Base-by-base conservation (phyloP, 2,888 invertebrate genomes). In the Platycheirus albimanus region DNA sequence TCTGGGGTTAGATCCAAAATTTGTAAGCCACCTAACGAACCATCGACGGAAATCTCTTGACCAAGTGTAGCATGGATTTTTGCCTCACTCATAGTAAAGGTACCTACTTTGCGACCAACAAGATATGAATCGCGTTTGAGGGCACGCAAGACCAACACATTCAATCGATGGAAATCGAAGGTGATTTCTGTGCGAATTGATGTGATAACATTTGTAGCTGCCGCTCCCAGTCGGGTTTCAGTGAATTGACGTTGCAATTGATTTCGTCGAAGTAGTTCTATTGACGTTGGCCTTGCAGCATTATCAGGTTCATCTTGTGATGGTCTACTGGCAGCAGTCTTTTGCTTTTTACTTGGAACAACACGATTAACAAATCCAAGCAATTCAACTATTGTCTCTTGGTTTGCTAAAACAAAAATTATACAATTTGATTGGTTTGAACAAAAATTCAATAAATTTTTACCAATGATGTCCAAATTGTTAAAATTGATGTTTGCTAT, bases 361-460 rank as follows among this genome's bases (percentile, higher is more conserved):
- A 96, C 94, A 58, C 97, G 93, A 87, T 95, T 95, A 3, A 94
- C 93, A 88, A 98, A 98, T n/a, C 96, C 96, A 85, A 98, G 93
- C 75, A 99, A 91, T 90, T 99, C 98, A 8, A 98, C 96, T 85
- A 98, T 95, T 0, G 98, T 98, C 90, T 98, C 98, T 90, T 98
- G 98, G 91, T 98, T 98, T 0, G 98, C 97, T 96, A 89, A 11
- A 87, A 69, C 52, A 70, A 36, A 38, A 3, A 33, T 13, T 8
- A 4, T 0, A 0, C 10, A 15, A 36, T 30, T 30, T 36, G n/a
- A 6, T 19, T 5, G 13, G 38, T n/a, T 52, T 28, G 17, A 20
- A 19, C n/a, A n/a, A 24, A 33, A 33, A 33, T 8, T 33, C 6
- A 8, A 6, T 7, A 4, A 0, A 38, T 2, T 36, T 92, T 92